phyloP scores from a whole-genome alignment of 2,888 invertebrate genomes.

The Athalia circularis region DNA sequence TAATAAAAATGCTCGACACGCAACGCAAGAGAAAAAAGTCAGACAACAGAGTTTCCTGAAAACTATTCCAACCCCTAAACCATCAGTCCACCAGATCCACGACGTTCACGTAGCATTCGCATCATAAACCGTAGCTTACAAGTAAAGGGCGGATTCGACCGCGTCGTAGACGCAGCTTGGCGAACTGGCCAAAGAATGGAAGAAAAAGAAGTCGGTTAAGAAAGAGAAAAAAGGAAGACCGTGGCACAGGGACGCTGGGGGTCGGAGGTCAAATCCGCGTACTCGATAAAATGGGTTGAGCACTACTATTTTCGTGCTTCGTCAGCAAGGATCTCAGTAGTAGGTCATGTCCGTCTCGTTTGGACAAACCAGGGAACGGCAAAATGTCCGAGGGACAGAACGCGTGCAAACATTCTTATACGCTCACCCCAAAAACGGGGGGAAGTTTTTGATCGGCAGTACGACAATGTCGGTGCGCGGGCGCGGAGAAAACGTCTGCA shows the following conservation, averaged over 20 bases:
- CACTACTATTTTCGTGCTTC: constrained; percentile 28
- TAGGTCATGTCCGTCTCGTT: constrained; percentile 39
- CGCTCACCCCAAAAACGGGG: not conserved
- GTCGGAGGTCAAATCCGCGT: constrained; percentile 17
- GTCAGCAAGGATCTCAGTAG: constrained; percentile 29
- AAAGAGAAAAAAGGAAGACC: not conserved
- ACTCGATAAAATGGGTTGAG: constrained; percentile 32
- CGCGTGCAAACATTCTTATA: not conserved
- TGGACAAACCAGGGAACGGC: not conserved
- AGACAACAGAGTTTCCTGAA: constrained; percentile 6
- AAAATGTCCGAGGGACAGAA: constrained; percentile 7
- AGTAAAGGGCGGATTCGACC: constrained; percentile 34
- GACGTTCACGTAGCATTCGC: constrained; percentile 33
- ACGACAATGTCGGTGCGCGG: not conserved
- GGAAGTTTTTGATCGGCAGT: not conserved
- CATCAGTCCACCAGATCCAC: not conserved
- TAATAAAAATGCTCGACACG: not conserved
- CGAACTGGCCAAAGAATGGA: constrained; percentile 1
- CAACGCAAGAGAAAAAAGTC: not conserved
- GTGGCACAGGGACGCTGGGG: not conserved
- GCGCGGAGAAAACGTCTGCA: not conserved
- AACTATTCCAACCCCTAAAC: not conserved
- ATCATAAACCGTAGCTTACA: constrained; percentile 44
- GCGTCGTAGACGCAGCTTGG: constrained; percentile 14
- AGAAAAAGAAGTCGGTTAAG: not conserved